A percentile compares a stretch with the other conserved stretches of the same genome.
phyloP scores from a whole-genome alignment of 2,113 vertebrate genomes.

The Osmerus mordax region DNA sequence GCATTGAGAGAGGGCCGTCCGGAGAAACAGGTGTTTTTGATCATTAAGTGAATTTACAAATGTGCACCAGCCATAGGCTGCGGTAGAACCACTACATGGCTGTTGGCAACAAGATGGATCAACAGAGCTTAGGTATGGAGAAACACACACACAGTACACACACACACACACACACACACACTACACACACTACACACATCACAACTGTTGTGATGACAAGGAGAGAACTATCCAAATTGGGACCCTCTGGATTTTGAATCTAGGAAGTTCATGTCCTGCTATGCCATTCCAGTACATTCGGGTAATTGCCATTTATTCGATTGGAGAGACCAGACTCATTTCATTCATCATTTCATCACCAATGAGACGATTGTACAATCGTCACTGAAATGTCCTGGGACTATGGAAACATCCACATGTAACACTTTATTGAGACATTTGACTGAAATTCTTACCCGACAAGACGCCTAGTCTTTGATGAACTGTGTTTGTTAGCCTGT shows the following conservation, averaged over 20 bases:
- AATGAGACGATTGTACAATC: too few species aligned
- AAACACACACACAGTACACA: neutral
- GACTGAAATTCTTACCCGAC: conserved; percentile 60
- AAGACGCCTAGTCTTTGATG: conserved; percentile 49
- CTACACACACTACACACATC: neutral
- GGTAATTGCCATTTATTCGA: conserved; percentile 2
- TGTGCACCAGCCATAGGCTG: conserved; percentile 51
- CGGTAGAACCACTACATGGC: conserved; percentile 45
- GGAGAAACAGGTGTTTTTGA: conserved; percentile 70
- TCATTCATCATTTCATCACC: too few species aligned
- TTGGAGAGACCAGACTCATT: conserved; percentile 2
- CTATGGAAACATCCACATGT: too few species aligned
- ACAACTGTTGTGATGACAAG: conserved; percentile 26
- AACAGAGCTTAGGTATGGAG: conserved; percentile 30
- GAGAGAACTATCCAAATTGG: conserved; percentile 29
- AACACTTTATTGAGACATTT: too few species aligned
- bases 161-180: conserved; percentile 9
- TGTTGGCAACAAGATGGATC: conserved; percentile 29
- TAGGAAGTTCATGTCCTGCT: conserved; percentile 40
- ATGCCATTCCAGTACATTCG: conserved; percentile 7
- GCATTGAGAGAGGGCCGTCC: conserved; percentile 23
- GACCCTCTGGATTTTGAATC: conserved; percentile 32
- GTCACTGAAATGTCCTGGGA: too few species aligned
- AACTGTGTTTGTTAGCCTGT: conserved; percentile 51
- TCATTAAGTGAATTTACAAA: conserved; percentile 56